Conservation (phyloP, 2,797 vertebrate species). For the Limosa lapponica region DNA sequence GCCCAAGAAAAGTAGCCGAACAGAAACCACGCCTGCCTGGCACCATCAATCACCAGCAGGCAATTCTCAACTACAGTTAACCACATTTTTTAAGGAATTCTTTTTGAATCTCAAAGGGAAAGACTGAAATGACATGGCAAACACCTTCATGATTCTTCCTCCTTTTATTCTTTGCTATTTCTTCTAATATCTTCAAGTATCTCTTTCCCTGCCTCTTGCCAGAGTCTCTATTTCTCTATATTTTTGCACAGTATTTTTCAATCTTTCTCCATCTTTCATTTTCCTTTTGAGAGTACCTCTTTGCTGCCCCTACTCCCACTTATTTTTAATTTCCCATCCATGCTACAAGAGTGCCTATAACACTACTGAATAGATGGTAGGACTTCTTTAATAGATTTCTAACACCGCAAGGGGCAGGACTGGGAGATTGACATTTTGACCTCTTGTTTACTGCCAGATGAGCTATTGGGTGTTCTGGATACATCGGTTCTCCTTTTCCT, state of each 20-base stretch:
- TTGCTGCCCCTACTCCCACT: neutral
- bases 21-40: neutral
- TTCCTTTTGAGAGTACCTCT: neutral
- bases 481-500: conserved; percentile 70
- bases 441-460: conserved; percentile 57
- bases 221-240: neutral
- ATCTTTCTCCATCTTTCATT: neutral
- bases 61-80: neutral
- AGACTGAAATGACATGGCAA: neutral
- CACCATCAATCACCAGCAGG: neutral
- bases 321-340: neutral
- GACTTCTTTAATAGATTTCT: conserved; percentile 39
- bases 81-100: neutral
- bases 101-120: neutral
- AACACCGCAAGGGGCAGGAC: neutral
- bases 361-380: neutral
- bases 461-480: conserved; percentile 70
- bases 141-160: neutral
- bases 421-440: conserved; percentile 65
- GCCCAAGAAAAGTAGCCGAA: neutral
- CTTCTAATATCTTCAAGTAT: neutral
- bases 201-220: neutral
- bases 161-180: neutral
- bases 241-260: neutral
- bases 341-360: neutral